A percentile compares a stretch with the other conserved stretches of the same genome.
These are phyloP conservation scores for Meteorus colon DNA, from an alignment of 2,888 invertebrate genomes.

Conservation along the genomic window DNA sequence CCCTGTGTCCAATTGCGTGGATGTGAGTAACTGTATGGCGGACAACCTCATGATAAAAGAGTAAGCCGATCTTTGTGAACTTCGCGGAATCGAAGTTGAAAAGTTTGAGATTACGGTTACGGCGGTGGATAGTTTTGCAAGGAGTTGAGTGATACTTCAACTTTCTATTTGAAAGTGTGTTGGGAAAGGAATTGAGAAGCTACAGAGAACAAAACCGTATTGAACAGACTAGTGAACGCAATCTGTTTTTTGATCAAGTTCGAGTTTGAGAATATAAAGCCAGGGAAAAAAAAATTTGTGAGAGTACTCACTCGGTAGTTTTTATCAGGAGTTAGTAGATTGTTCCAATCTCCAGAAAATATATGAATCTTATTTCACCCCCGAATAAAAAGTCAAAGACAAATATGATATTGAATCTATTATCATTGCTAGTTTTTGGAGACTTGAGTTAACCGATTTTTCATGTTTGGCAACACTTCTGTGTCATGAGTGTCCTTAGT, in stretches of 20 bases:
- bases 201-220: constrained; percentile 17
- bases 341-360: too few species aligned
- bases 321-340: too few species aligned
- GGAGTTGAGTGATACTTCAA: constrained; percentile 27
- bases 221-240: constrained; percentile 9
- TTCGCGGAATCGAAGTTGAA: constrained; percentile 32
- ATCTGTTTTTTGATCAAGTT: constrained; percentile 6
- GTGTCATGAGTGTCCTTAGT: too few species aligned
- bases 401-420: too few species aligned
- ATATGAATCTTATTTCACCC: too few species aligned
- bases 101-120: constrained; percentile 40
- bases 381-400: too few species aligned
- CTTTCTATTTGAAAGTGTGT: constrained; percentile 32
- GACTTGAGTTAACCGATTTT: too few species aligned
- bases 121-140: constrained; percentile 40
- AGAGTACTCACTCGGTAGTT: too few species aligned
- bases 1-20: not conserved
- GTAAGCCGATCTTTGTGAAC: constrained; percentile 29
- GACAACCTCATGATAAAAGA: constrained; percentile 36
- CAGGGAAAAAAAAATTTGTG: too few species aligned
- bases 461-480: too few species aligned
- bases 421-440: too few species aligned
- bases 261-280: too few species aligned
- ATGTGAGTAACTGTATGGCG: not conserved
- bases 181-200: not conserved